phyloP scores from a whole-genome alignment of 1,140 invertebrate species.

The Zophobas morio region DNA sequence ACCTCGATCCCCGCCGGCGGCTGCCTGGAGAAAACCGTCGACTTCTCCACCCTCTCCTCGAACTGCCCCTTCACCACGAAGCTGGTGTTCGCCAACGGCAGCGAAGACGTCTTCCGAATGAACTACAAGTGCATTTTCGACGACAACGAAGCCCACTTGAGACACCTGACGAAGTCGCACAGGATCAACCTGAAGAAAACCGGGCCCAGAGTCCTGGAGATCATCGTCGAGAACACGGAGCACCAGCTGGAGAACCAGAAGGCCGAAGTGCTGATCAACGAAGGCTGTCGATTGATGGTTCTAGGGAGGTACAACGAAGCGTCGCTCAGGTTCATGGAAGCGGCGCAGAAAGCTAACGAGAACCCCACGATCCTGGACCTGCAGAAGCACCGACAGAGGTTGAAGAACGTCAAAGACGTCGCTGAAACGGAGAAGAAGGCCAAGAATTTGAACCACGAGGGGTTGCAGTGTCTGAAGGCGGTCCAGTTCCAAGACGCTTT shows the following conservation, averaged over 20 bases:
- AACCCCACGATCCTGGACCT: not conserved
- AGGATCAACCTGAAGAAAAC: not conserved
- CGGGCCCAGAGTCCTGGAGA: not conserved
- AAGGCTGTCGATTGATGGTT: not conserved
- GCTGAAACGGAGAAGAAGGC: conserved; percentile 1
- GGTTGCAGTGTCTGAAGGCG: conserved; percentile 3
- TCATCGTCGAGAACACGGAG: conserved; percentile 7
- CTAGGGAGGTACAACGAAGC: conserved; percentile 10
- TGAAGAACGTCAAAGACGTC: not conserved
- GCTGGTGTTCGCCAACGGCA: not conserved
- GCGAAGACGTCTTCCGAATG: not conserved
- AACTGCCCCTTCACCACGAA: conserved; percentile 12
- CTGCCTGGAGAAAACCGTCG: conserved; percentile 9
- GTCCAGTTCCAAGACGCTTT: not conserved
- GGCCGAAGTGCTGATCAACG: not conserved
- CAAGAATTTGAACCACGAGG: conserved; percentile 3
- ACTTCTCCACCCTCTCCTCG: not conserved
- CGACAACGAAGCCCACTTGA: not conserved
- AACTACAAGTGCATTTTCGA: conserved; percentile 10
- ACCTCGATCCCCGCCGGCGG: not conserved
- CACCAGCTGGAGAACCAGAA: not conserved
- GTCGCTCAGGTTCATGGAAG: conserved; percentile 5
- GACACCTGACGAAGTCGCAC: not conserved
- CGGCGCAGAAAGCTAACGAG: conserved; percentile 11
- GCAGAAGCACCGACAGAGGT: not conserved